phyloP scores from a whole-genome alignment of 2,888 invertebrate genomes.

The Apeira syringaria region DNA sequence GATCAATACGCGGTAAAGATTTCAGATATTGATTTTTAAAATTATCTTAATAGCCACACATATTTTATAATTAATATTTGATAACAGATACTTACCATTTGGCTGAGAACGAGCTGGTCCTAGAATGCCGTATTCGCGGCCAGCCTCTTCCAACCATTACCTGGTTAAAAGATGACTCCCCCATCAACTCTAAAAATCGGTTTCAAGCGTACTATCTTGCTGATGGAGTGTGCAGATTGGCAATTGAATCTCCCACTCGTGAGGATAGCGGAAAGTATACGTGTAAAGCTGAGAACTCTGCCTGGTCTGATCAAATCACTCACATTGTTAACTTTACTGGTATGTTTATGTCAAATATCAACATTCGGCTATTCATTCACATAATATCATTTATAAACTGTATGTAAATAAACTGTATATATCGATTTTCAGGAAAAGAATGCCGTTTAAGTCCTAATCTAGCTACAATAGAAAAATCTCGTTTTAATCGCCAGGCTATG shows the following conservation, averaged over 20 bases:
- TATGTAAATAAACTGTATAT: not conserved
- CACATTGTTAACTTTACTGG: conserved; percentile 88
- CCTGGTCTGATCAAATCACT: conserved; percentile 89
- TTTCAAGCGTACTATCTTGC: conserved; percentile 86
- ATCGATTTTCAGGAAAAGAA: conserved; percentile 51
- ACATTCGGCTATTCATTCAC: too few species aligned
- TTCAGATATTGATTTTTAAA: not conserved
- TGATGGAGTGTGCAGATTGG: conserved; percentile 89
- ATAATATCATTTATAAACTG: too few species aligned
- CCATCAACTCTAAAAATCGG: conserved; percentile 80
- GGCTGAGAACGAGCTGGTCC: conserved; percentile 87
- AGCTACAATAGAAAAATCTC: conserved; percentile 56
- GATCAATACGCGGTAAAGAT: conserved; percentile 87
- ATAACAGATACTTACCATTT: conserved; percentile 87
- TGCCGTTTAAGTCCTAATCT: conserved; percentile 55
- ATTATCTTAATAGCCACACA: not conserved
- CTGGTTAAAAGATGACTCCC: conserved; percentile 89
- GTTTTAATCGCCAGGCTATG: conserved; percentile 58
- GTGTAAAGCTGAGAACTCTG: conserved; percentile 89
- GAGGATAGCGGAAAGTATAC: conserved; percentile 90
- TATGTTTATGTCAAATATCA: too few species aligned
- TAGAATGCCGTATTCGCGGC: conserved; percentile 91
- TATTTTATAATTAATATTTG: not conserved
- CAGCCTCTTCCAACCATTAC: conserved; percentile 88
- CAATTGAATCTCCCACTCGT: conserved; percentile 85